These are phyloP conservation scores for Esperia sulphurella DNA, from an alignment of 2,888 invertebrate genomes.

Conservation along the genomic window DNA sequence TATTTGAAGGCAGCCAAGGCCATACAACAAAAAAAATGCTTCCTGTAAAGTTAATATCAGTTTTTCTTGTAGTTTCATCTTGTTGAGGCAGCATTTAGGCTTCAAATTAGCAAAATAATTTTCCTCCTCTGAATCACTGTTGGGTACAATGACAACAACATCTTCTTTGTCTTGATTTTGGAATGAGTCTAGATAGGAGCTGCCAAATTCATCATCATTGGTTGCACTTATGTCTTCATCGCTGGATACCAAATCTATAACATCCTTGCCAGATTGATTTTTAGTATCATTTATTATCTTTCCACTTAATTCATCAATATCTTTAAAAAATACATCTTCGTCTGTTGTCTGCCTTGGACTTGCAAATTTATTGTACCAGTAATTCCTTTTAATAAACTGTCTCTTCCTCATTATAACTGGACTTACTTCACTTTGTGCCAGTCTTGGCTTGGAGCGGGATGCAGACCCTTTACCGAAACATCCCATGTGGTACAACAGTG, in stretches of 20 bases:
- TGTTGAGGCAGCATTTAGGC: constrained; percentile 80
- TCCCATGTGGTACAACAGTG: constrained; percentile 83
- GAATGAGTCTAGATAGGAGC: constrained; percentile 21
- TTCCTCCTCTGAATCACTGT: constrained; percentile 82
- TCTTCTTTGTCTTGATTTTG: constrained; percentile 40
- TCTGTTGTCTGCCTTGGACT: constrained; percentile 29
- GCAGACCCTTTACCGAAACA: constrained; percentile 87
- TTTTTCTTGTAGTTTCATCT: constrained; percentile 80
- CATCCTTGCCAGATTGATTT: constrained; percentile 42
- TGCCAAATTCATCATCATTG: constrained; percentile 22
- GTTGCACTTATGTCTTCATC: constrained; percentile 48
- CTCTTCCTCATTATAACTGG: constrained; percentile 74
- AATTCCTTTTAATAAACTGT: constrained; percentile 79
- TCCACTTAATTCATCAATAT: constrained; percentile 43
- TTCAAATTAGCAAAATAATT: constrained; percentile 80
- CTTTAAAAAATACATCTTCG: constrained; percentile 45
- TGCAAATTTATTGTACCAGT: constrained; percentile 71
- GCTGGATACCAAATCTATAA: constrained; percentile 70
- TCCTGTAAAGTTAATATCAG: constrained; percentile 86
- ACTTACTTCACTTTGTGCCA: constrained; percentile 46
- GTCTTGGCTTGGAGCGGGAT: constrained; percentile 77
- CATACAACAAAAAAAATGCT: constrained; percentile 85
- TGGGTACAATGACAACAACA: constrained; percentile 80
- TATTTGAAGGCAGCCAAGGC: constrained; percentile 83
- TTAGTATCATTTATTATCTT: constrained; percentile 47